Base-by-base conservation (phyloP, 2,888 invertebrate genomes). In the Herminia tarsipennalis region DNA sequence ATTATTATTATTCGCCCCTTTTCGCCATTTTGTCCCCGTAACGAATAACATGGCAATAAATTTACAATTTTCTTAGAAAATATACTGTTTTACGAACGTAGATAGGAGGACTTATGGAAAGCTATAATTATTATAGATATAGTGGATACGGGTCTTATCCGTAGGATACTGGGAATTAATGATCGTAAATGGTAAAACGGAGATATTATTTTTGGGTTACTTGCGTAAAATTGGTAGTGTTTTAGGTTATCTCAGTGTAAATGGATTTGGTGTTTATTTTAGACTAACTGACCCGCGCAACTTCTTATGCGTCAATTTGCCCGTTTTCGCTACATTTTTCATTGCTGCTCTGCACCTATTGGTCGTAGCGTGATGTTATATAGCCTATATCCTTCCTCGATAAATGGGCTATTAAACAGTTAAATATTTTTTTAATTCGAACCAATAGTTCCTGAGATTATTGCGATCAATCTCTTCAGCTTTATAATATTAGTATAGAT, bases 11-110 rank as follows among this genome's bases (percentile, higher is more conserved):
- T 46, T 28, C 3, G 16, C 16, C 14, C 20, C 25, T 33, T 44
- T 44, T 44, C 38, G 21, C 50, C 28, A 16, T 38, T 33, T 48
- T 41, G 34, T 36, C 48, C 43, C 40, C 46, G 22, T 37, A 41
- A 42, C 57, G 61, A 76, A 79, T 72, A 78, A 77, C 73, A 73
- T 42, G 42, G 63, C 51, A 50, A 75, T 75, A 72, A 76, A 77
- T 79, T 73, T 70, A 63, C 66, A 70, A 70, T 69, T 59, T 70
- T 64, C 57, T 56, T 45, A 53, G 57, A 68, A 56, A 64, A 71
- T 64, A 58, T 53, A 50, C 40, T 54, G 48, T 56, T 62, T 59
- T 51, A 54, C 36, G 55, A 47, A 52, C 45, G 13, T 22, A 54
- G 53, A 60, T 68, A 65, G 44, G 9, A 35, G 34, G 36, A 38